phyloP scores from a whole-genome alignment of 2,797 vertebrate genomes.

The Squalus acanthias region DNA sequence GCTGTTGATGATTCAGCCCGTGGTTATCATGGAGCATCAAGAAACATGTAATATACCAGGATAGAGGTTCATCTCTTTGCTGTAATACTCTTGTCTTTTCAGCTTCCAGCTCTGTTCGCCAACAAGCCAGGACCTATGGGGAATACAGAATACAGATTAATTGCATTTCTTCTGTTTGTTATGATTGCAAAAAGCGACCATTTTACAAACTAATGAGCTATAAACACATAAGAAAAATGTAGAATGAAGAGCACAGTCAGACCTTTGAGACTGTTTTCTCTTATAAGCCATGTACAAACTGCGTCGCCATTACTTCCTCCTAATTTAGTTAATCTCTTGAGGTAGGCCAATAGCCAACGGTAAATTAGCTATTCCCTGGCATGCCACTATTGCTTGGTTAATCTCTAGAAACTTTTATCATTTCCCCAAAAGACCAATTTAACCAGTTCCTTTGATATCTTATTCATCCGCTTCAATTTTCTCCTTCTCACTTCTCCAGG shows the following conservation, averaged over 20 bases:
- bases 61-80: background rate
- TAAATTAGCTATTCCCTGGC: background rate
- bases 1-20: background rate
- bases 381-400: background rate
- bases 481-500: background rate
- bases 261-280: background rate
- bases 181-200: background rate
- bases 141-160: conserved; percentile 25
- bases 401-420: background rate
- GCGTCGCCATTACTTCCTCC: background rate
- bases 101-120: background rate
- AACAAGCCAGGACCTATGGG: background rate
- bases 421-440: background rate
- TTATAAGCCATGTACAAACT: background rate
- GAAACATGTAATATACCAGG: too few relatives aligned
- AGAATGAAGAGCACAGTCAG: background rate
- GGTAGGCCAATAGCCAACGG: background rate
- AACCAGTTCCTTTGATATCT: background rate
- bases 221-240: background rate
- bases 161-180: conserved; percentile 15
- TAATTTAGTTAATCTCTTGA: background rate
- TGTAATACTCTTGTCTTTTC: background rate
- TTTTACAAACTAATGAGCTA: background rate
- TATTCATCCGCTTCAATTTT: background rate
- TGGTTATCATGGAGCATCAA: background rate